Evolutionary conservation across 2,888 invertebrate species (phyloP).

Genomic region (Hirudinaria manillensis): DNA sequence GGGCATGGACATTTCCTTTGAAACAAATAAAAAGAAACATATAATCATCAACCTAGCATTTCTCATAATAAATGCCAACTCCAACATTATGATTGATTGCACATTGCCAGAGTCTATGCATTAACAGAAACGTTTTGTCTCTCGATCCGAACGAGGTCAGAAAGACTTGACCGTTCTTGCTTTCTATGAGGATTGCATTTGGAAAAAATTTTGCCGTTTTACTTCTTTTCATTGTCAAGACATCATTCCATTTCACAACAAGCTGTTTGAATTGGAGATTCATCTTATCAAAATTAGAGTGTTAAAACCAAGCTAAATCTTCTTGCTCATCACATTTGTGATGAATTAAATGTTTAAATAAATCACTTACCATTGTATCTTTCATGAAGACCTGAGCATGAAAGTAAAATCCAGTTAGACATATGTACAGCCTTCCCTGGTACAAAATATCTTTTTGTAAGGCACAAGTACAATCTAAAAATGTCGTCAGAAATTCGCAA

Average conservation of each 20-base stretch:
- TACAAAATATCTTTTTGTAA: slow-evolving; percentile 18
- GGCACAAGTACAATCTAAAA: slow-evolving; percentile 21
- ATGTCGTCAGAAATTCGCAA: background rate
- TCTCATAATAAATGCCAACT: too few relatives aligned
- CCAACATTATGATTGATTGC: background rate
- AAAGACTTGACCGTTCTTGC: background rate
- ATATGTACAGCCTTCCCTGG: slow-evolving; percentile 1
- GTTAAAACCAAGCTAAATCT: background rate
- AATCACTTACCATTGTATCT: background rate
- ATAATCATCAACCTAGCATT: too few relatives aligned
- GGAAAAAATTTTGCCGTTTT: slow-evolving; percentile 18
- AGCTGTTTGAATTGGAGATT: background rate
- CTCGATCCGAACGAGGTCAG: background rate
- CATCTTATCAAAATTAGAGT: background rate
- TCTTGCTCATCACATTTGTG: background rate
- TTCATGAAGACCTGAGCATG: slow-evolving; percentile 2
- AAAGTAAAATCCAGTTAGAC: background rate
- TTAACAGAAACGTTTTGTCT: slow-evolving; percentile 13
- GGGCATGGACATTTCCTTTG: too few relatives aligned
- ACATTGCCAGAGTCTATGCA: slow-evolving; percentile 8
- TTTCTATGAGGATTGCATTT: slow-evolving; percentile 12
- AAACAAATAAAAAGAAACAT: too few relatives aligned
- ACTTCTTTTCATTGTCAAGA: slow-evolving; percentile 10
- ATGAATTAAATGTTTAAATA: background rate
- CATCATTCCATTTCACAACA: slow-evolving; percentile 7